These are phyloP conservation scores for Chunga burmeisteri DNA, from an alignment of 2,113 vertebrate genomes.

Conservation along the genomic window DNA sequence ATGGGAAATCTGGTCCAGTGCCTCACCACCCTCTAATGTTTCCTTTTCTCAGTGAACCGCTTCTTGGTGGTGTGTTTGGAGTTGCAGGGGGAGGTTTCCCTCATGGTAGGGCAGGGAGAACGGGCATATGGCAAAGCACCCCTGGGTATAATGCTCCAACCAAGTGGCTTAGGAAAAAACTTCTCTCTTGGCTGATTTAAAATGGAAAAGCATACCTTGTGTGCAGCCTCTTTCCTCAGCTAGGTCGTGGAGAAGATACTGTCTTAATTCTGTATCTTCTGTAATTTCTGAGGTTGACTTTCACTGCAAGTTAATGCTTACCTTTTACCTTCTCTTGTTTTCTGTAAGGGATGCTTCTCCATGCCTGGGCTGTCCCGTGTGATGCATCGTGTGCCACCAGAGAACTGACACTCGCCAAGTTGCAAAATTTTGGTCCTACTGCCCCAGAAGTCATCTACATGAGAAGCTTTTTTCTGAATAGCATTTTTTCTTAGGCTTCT, in stretches of 20 bases:
- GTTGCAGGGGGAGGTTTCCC: background rate
- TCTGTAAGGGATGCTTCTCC: background rate
- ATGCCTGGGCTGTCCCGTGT: background rate
- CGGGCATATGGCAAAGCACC: background rate
- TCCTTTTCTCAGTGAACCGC: background rate
- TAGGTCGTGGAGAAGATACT: accelerated
- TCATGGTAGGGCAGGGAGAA: background rate
- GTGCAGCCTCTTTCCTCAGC: background rate
- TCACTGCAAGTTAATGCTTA: background rate
- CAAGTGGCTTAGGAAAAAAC: background rate
- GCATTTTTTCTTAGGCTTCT: background rate
- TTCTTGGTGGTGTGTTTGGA: background rate
- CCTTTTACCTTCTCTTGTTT: background rate
- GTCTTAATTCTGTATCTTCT: background rate
- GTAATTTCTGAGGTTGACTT: background rate
- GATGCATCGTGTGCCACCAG: background rate
- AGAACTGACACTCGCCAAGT: background rate
- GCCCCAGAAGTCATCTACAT: background rate
- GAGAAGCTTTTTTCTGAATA: background rate
- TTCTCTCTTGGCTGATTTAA: background rate
- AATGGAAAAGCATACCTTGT: background rate
- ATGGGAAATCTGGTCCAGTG: background rate
- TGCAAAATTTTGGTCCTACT: background rate
- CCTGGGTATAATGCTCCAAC: background rate
- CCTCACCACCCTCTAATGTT: background rate